A percentile compares a stretch with the other conserved stretches of the same genome.
Conservation (phyloP, 2,113 vertebrate genomes). For the Thalassarche chlororhynchos region DNA sequence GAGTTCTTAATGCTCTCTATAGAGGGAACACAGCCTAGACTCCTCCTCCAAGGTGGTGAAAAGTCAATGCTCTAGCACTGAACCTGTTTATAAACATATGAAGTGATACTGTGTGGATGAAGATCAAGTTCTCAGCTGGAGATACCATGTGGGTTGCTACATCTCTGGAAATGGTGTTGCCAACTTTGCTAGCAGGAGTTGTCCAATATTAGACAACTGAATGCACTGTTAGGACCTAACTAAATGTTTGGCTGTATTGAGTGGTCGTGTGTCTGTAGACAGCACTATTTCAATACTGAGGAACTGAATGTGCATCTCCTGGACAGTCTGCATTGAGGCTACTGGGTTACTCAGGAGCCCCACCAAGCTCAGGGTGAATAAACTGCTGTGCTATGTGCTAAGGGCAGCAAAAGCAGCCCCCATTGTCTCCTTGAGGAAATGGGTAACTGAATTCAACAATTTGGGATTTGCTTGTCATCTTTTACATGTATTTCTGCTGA, state of each 20-base stretch:
- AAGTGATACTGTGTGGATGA: too few relatives aligned
- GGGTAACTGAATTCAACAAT: conserved; percentile 16
- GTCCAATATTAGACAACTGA: not conserved
- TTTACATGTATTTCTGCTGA: conserved; percentile 22
- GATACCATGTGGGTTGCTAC: too few relatives aligned
- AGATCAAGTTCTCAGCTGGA: not conserved
- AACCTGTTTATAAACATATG: not conserved
- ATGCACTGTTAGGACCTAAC: not conserved
- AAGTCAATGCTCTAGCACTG: not conserved
- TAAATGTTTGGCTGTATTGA: not conserved
- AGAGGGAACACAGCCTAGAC: not conserved
- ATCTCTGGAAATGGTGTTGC: not conserved
- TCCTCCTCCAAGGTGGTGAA: not conserved
- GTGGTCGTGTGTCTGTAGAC: not conserved
- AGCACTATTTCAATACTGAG: not conserved
- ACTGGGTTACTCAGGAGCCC: not conserved
- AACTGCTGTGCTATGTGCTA: not conserved
- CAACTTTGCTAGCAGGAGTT: not conserved
- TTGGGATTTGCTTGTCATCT: not conserved
- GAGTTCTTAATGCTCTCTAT: not conserved
- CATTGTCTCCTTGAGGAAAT: conserved; percentile 7
- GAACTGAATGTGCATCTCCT: not conserved
- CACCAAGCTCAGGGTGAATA: not conserved
- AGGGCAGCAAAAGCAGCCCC: not conserved
- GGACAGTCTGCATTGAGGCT: not conserved